Evolutionary conservation across 2,888 invertebrate genomes (phyloP), one percentile per base, ranked within the genome.

Genomic region (Ptilodon capucinus): DNA sequence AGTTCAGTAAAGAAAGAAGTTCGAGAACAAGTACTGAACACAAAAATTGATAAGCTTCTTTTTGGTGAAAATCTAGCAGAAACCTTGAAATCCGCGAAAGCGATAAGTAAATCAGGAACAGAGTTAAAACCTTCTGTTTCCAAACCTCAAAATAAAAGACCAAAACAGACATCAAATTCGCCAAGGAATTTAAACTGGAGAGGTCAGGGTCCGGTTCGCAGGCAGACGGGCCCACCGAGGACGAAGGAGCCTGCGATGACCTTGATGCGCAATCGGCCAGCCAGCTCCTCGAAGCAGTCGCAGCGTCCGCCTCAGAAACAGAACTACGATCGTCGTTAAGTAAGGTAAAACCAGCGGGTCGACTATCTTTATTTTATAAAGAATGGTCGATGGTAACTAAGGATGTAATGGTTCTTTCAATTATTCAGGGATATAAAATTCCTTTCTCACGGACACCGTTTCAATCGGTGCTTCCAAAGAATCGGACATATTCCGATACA

Each of bases 21-120:
- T 30, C 60, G 51, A 35, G 62, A 65, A 4, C 60, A 61, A 2
- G 13, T 67, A 1, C 44, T 46, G 4, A 49, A 42, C 2, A 58
- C 58, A 2, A 51, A 57, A 21, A 9, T 17, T 2, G 40, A 40
- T 13, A 21, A 17, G 0, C n/a, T 18, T 2, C n/a, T 40, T 2
- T 40, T 40, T n/a, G 40, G 30, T 1, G 0, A 40, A 30, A n/a
- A 40, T 16, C 11, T 40, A 2, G 9, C 40, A 5, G 40, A 40
- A 1, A 40, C 40, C 2, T 11, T 40, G 6, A 40, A 30, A n/a
- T 2, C 11, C 2, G 40, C 30, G n/a, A 30, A 30, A 18, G 40
- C 40, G 1, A n/a, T 40, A 1, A 30, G 4, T 8, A 30, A 30
- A 30, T 30, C 28, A 2, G 40, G 40, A 2, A 8, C 30, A 2